Base-by-base conservation (phyloP, 2,797 vertebrate species). In the Distichodus sexfasciatus region DNA sequence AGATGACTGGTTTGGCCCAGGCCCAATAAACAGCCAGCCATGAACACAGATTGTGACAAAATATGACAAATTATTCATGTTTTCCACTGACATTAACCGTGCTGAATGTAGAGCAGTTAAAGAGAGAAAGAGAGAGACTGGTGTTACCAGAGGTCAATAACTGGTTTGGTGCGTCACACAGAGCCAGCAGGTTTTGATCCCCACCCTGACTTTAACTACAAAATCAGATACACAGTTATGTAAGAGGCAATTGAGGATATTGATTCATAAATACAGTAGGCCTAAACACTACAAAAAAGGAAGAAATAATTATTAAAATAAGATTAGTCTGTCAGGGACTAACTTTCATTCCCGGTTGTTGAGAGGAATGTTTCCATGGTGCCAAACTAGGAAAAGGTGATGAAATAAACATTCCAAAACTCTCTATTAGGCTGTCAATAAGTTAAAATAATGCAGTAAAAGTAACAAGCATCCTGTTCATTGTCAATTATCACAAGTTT, bases 31-130 rank as follows among this genome's bases (percentile, higher is more conserved):
- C 33, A 35, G 59, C 69, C 50, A 57, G 14, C 57, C 48, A 24
- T 4, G 41, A 61, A 28, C 10, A 51, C 29, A 21, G 29, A 60
- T 21, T 24, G 41, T 55, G 40, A 67, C 29, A 67, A 14, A 44
- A 65, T 9, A 66, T 17, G 14, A 41, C 36, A 59, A 23, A 50
- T 57, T 54, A 64, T 46, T 46, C 14, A 41, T 24, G 19, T 65
- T 19, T 50, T 57, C 54, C 2, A 6, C 31, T 43, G 44, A 14
- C 51, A 43, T 43, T 67, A 24, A 63, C 48, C 10, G n/a, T 24
- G 15, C 15, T 59, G 23, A 64, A 3, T 35, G 10, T 59, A 35
- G 17, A 47, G 3, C 6, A 8, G 41, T 51, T 44, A 29, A 26
- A n/a, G 41, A 48, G 40, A 40, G 35, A 14, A 29, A 41, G 1